These are phyloP conservation scores for Alca torda DNA, from an alignment of 2,797 vertebrate species.

Conservation along the genomic window DNA sequence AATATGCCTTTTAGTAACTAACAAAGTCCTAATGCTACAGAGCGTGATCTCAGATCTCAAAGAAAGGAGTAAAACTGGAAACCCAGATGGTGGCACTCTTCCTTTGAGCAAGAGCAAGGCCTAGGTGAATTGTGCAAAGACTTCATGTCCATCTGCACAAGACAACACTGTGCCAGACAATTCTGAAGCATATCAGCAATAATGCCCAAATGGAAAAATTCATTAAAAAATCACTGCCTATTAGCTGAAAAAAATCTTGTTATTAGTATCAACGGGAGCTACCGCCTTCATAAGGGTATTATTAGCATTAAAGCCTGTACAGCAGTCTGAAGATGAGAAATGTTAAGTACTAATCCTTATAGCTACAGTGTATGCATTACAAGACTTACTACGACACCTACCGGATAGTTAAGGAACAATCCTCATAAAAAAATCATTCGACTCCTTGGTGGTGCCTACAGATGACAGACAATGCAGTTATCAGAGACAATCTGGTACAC, in stretches of 20 bases:
- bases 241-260: not conserved
- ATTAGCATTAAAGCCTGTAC: not conserved
- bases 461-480: not conserved
- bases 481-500: not conserved
- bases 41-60: not conserved
- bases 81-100: not conserved
- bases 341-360: not conserved
- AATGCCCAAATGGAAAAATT: not conserved
- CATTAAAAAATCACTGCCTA: not conserved
- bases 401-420: constrained; percentile 20
- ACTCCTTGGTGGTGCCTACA: not conserved
- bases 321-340: not conserved
- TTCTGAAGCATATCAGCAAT: not conserved
- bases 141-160: not conserved
- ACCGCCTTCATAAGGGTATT: not conserved
- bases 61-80: not conserved
- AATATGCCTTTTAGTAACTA: not conserved
- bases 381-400: constrained; percentile 52
- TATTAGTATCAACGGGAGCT: not conserved
- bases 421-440: not conserved
- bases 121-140: not conserved
- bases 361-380: not conserved
- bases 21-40: not conserved
- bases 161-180: not conserved
- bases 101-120: not conserved